These are phyloP conservation scores for Athene noctua DNA, from an alignment of 2,113 vertebrate genomes.

Conservation along the genomic window DNA sequence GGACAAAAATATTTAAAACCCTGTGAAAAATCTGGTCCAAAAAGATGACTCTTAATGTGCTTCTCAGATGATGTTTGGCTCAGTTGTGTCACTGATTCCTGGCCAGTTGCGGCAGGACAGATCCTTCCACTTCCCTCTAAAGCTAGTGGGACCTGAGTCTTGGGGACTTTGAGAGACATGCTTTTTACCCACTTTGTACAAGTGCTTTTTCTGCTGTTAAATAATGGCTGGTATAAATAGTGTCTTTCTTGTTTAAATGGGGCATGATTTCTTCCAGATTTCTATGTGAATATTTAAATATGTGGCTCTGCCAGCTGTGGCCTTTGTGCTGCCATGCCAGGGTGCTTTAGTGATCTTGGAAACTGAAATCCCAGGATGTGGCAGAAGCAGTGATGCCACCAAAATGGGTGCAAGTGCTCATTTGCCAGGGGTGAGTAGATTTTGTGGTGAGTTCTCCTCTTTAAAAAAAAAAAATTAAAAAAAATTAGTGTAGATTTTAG, in stretches of 20 bases:
- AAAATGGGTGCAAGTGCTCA: background rate
- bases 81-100: background rate
- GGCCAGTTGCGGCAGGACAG: background rate
- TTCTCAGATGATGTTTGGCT: background rate
- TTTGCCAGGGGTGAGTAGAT: background rate
- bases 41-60: background rate
- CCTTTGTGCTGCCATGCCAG: background rate
- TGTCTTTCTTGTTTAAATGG: background rate
- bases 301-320: background rate
- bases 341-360: background rate
- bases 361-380: background rate
- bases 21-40: background rate
- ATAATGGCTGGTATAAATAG: background rate
- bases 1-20: background rate
- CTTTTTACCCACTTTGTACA: background rate
- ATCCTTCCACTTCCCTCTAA: background rate
- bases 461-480: too few relatives aligned
- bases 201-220: background rate
- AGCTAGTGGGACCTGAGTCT: background rate
- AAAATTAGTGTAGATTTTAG: background rate
- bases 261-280: slow-evolving; percentile 13
- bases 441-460: background rate
- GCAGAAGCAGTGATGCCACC: background rate
- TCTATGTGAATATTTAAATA: background rate
- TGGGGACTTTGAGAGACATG: background rate